Conservation (phyloP, 2,113 vertebrate species). For the Albula goreensis region DNA sequence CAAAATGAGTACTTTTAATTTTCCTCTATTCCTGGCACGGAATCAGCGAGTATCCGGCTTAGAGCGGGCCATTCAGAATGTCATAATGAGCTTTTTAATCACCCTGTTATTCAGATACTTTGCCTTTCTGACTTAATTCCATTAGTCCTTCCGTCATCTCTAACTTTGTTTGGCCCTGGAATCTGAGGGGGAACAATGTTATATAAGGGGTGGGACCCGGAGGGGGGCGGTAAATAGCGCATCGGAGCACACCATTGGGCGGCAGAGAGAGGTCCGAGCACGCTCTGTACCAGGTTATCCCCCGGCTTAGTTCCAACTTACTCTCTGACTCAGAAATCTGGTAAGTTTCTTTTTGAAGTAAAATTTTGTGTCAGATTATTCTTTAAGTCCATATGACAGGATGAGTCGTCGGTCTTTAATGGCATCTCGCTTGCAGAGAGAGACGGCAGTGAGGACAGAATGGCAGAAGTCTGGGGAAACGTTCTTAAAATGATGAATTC, state of each 20-base stretch:
- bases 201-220: conserved; percentile 30
- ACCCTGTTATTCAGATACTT: conserved; percentile 31
- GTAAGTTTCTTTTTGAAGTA: conserved; percentile 37
- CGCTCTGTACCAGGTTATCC: conserved; percentile 30
- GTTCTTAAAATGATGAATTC: neutral
- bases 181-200: conserved; percentile 31
- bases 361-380: neutral
- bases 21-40: conserved; percentile 17
- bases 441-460: neutral
- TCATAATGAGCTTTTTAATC: conserved; percentile 44
- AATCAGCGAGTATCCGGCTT: conserved; percentile 29
- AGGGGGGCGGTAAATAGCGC: conserved; percentile 18
- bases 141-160: conserved; percentile 32
- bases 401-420: neutral
- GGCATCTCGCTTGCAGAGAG: neutral
- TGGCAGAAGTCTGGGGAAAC: neutral
- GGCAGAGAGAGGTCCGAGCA: neutral
- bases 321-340: conserved; percentile 20
- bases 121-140: conserved; percentile 39
- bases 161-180: conserved; percentile 44
- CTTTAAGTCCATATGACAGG: neutral
- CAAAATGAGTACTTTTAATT: conserved; percentile 38
- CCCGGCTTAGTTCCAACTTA: conserved; percentile 5
- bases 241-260: conserved; percentile 14
- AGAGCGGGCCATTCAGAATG: conserved; percentile 30